Percentiles rank a stretch among this genome's conserved stretches.
Conservation (phyloP, 2,113 vertebrate species). For the Pelusios castaneus region DNA sequence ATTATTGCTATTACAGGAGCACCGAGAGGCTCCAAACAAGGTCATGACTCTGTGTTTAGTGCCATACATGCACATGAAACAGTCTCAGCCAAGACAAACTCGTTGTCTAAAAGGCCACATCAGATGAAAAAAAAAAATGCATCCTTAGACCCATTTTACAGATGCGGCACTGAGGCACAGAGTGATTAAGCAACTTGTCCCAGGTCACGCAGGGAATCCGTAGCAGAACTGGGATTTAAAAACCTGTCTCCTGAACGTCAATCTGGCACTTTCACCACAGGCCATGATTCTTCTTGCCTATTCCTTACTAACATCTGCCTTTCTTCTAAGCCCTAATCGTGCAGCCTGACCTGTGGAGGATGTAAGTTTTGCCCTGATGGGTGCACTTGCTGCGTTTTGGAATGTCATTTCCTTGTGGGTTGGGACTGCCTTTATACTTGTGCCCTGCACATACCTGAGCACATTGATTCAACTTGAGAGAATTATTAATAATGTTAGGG, state of each 20-base stretch:
- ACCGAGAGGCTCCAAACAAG: neutral
- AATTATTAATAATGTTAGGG: neutral
- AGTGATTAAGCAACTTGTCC: neutral
- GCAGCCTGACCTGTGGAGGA: neutral
- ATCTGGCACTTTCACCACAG: neutral
- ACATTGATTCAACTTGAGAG: neutral
- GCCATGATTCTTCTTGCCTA: neutral
- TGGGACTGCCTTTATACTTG: rapidly evolving
- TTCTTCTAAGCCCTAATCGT: neutral
- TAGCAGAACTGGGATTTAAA: rapidly evolving
- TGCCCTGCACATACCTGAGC: rapidly evolving
- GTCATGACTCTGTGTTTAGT: neutral
- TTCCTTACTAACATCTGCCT: no score
- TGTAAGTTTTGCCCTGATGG: neutral
- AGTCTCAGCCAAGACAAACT: neutral
- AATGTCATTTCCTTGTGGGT: rapidly evolving
- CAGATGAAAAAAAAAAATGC: rapidly evolving
- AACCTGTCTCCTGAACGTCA: rapidly evolving
- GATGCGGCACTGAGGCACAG: neutral
- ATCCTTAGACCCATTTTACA: neutral
- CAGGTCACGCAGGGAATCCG: neutral
- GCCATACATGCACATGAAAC: neutral
- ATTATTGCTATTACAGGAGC: neutral
- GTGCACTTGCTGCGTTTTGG: rapidly evolving
- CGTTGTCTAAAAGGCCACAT: neutral